Evolutionary conservation across 2,113 vertebrate genomes (phyloP).

Genomic region (Corvus cornix): DNA sequence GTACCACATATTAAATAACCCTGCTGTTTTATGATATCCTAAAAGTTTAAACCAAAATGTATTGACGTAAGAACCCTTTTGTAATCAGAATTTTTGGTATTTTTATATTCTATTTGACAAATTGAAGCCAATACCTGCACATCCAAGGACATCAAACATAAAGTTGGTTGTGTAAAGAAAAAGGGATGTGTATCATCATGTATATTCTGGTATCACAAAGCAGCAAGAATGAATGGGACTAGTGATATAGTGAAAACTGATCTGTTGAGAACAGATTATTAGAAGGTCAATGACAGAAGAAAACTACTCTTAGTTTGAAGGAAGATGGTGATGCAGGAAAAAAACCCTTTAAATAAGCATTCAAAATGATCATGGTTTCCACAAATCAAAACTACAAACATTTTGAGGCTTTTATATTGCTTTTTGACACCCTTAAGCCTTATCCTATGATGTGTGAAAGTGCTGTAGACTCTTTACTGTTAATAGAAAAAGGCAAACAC

Average conservation of each 20-base stretch:
- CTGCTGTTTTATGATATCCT: background rate
- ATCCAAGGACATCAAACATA: background rate
- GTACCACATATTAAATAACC: background rate
- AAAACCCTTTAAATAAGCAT: background rate
- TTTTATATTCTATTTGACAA: background rate
- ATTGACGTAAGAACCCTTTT: background rate
- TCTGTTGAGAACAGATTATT: background rate
- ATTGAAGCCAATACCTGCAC: background rate
- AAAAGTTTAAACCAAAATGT: background rate
- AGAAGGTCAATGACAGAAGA: background rate
- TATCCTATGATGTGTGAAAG: conserved; percentile 37
- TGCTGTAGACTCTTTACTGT: background rate
- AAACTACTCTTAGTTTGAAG: background rate
- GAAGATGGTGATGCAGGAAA: background rate
- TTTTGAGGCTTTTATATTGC: conserved; percentile 6
- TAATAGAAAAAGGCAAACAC: conserved; percentile 45
- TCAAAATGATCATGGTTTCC: background rate
- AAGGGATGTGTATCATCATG: background rate
- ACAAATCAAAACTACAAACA: conserved; percentile 13
- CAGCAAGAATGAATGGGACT: background rate
- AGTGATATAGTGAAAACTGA: background rate
- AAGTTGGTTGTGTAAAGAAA: background rate
- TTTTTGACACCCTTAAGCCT: conserved; percentile 23
- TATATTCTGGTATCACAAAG: background rate
- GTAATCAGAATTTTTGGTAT: background rate